phyloP scores from a whole-genome alignment of 2,797 vertebrate genomes.

The Ambastaia sidthimunki region DNA sequence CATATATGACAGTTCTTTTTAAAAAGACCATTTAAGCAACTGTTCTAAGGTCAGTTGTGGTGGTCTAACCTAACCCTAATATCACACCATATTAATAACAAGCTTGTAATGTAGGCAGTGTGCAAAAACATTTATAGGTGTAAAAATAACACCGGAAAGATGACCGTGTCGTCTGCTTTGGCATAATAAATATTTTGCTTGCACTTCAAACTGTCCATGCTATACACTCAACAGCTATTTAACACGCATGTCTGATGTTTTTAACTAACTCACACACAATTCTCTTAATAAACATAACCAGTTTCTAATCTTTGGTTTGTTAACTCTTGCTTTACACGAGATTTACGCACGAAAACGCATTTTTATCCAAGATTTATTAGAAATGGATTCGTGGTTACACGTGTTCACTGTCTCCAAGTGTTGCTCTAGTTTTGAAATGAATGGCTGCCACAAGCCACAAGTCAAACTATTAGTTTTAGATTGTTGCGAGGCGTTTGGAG shows the following conservation, averaged over 20 bases:
- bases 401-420: background rate
- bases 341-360: background rate
- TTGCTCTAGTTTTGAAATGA: constrained; percentile 9
- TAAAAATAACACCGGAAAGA: too few relatives aligned
- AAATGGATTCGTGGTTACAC: background rate
- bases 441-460: background rate
- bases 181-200: too few relatives aligned
- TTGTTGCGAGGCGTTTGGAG: background rate
- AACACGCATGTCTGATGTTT: background rate
- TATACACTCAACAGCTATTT: background rate
- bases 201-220: too few relatives aligned
- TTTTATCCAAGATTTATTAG: background rate
- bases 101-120: too few relatives aligned
- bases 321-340: constrained; percentile 1
- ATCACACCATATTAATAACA: too few relatives aligned
- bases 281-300: background rate
- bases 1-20: too few relatives aligned
- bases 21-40: too few relatives aligned
- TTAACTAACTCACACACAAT: background rate
- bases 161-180: too few relatives aligned
- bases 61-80: too few relatives aligned
- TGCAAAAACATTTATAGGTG: too few relatives aligned
- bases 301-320: background rate
- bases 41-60: too few relatives aligned
- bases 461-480: constrained; percentile 26